Conservation (phyloP, 2,113 vertebrate genomes). For the Agelaius tricolor region DNA sequence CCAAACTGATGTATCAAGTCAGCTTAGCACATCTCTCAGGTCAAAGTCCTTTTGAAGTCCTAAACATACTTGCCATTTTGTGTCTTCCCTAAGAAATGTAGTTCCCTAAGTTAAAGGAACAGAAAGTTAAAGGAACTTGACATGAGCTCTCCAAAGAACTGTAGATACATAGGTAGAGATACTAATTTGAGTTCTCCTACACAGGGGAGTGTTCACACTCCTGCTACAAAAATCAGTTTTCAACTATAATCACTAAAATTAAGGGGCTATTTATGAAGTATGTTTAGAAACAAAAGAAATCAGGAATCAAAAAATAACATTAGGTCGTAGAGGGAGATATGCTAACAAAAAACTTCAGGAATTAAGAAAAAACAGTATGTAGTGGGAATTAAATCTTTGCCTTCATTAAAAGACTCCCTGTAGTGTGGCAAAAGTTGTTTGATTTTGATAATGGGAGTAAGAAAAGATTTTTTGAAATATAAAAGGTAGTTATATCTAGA, state of each 20-base stretch:
- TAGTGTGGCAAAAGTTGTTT: neutral
- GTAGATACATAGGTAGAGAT: neutral
- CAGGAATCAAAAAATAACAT: neutral
- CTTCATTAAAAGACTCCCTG: neutral
- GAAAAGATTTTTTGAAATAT: neutral
- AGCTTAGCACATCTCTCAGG: neutral
- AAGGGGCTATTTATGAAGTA: neutral
- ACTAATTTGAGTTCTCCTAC: neutral
- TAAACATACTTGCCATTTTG: neutral
- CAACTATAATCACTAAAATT: neutral
- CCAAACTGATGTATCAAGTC: neutral
- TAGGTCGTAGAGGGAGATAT: neutral
- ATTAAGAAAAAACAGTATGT: neutral
- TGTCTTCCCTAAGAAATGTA: neutral
- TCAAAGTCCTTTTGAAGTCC: neutral
- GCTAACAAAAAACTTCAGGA: neutral
- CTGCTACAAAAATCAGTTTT: accelerated
- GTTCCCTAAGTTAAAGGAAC: neutral
- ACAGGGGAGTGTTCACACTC: neutral
- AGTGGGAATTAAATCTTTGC: neutral
- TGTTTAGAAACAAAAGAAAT: neutral
- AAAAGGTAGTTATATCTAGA: neutral
- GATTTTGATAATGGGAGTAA: neutral
- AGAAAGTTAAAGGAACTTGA: neutral
- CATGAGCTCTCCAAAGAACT: neutral